A percentile compares a stretch with the other conserved stretches of the same genome.
These are phyloP conservation scores for Pseudocheirus occidentalis DNA, from an alignment of 2,797 vertebrate genomes.

Conservation along the genomic window DNA sequence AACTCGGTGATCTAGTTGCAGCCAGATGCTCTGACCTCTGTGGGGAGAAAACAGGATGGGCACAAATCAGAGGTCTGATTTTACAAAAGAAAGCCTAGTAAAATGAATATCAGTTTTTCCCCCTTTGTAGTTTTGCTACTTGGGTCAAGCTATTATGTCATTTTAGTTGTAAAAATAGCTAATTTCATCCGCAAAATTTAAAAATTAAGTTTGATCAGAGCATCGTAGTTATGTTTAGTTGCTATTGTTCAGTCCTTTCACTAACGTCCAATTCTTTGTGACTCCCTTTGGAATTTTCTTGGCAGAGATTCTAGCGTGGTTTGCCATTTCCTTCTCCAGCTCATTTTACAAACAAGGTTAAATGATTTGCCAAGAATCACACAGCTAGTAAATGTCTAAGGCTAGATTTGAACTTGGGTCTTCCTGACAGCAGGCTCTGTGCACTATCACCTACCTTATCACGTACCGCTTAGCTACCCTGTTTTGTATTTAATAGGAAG, in stretches of 20 bases:
- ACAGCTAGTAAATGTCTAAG: not conserved
- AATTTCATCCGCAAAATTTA: not conserved
- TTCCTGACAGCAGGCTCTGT: not conserved
- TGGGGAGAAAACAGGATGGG: conserved; percentile 54
- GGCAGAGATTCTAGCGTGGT: not conserved
- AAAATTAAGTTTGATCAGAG: not conserved
- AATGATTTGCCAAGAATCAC: not conserved
- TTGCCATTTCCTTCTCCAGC: not conserved
- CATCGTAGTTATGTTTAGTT: not conserved
- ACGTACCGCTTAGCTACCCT: not conserved
- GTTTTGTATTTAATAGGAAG: not conserved
- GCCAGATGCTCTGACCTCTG: conserved; percentile 96
- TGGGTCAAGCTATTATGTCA: not conserved
- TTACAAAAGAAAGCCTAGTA: not conserved
- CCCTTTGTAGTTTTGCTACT: not conserved
- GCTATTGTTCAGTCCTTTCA: not conserved
- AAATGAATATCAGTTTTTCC: not conserved
- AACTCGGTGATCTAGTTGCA: conserved; percentile 96
- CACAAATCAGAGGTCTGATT: not conserved
- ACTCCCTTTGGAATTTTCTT: not conserved
- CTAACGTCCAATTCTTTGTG: not conserved
- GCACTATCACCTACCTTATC: too few relatives aligned
- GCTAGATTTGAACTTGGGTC: not conserved
- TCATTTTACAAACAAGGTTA: not conserved
- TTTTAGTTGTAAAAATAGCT: not conserved